A percentile compares a stretch with the other conserved stretches of the same genome.
phyloP scores from a whole-genome alignment of 2,888 invertebrate genomes.

The Limenitis camilla region DNA sequence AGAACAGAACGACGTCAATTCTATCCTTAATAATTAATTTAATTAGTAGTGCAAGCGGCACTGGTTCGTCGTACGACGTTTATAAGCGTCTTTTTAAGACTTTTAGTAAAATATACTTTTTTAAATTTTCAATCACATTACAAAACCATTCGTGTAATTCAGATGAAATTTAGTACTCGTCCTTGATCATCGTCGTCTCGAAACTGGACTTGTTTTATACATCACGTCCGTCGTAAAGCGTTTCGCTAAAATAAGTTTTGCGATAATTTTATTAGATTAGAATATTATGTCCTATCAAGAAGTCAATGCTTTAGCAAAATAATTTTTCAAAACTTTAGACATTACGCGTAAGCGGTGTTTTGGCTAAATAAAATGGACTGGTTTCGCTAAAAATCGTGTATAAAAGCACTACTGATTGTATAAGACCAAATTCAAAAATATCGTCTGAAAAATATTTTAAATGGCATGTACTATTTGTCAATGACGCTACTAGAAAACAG shows the following conservation, averaged over 20 bases:
- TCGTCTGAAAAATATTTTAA: slow-evolving; percentile 69
- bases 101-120: slow-evolving; percentile 43
- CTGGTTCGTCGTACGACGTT: slow-evolving; percentile 44
- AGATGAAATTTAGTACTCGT: slow-evolving; percentile 21
- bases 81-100: slow-evolving; percentile 57
- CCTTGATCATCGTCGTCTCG: slow-evolving; percentile 30
- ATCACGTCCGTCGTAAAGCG: slow-evolving; percentile 55
- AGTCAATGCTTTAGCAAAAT: slow-evolving; percentile 67
- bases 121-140: slow-evolving; percentile 21
- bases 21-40: slow-evolving; percentile 40
- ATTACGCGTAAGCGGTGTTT: slow-evolving; percentile 62
- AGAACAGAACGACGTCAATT: slow-evolving; percentile 43
- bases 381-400: slow-evolving; percentile 68
- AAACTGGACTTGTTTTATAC: slow-evolving; percentile 28
- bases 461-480: slow-evolving; percentile 58
- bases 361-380: slow-evolving; percentile 74
- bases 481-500: slow-evolving; percentile 68
- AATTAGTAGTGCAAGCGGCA: slow-evolving; percentile 41
- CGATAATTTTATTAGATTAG: slow-evolving; percentile 33
- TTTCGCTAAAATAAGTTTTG: slow-evolving; percentile 49
- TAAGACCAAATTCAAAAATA: slow-evolving; percentile 67
- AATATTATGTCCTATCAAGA: slow-evolving; percentile 45
- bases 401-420: slow-evolving; percentile 73
- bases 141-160: slow-evolving; percentile 20
- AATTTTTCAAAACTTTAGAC: slow-evolving; percentile 57